Evolutionary conservation across 2,797 vertebrate genomes (phyloP), one percentile per base, ranked within the genome.

Genomic region (Saxicola maurus): DNA sequence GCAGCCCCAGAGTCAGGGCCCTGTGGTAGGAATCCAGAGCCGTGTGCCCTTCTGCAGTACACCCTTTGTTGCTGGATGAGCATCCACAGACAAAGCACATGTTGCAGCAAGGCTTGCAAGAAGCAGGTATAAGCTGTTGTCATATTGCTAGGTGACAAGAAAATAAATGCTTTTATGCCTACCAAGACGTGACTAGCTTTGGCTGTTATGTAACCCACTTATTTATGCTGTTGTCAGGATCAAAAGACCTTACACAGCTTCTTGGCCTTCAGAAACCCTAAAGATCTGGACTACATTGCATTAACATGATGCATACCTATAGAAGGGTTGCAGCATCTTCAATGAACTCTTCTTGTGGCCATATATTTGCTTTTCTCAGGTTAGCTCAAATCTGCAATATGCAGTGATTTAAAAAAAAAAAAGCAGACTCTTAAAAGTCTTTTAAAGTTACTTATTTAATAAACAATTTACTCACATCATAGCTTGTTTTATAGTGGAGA

Each of bases 131-230:
- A 65, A 85, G 60, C 73, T 0, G 0, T 71, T 89, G 85, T 82
- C 38, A 13, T 62, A 87, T 87, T 68, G n/a, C 76, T 85, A 67
- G 76, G 73, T 90, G 85, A 90, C 76, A 78, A 65, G 77, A 89
- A 94, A 91, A 92, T 67, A 93, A 74, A 90, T 93, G 82, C 38
- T 78, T 90, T 89, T 75, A 55, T 81, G 76, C 60, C 65, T 90
- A 35, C 65, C 23, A 23, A 74, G 68, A 82, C 55, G n/a, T 90
- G 85, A 90, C 73, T 74, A 65, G 68, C 59, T 85, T 4, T 4
- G 2, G 82, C 79, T 75, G 43, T 94, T 94, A 52, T n/a, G 40
- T 72, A 92, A 93, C 30, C 35, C 5, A 1, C 61, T 89, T 17
- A 3, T 71, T 94, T 24, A 23, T 62, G 66, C 57, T 77, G 25